These are phyloP conservation scores for Phyllotreta striolata DNA, from an alignment of 2,888 invertebrate species.

Conservation along the genomic window DNA sequence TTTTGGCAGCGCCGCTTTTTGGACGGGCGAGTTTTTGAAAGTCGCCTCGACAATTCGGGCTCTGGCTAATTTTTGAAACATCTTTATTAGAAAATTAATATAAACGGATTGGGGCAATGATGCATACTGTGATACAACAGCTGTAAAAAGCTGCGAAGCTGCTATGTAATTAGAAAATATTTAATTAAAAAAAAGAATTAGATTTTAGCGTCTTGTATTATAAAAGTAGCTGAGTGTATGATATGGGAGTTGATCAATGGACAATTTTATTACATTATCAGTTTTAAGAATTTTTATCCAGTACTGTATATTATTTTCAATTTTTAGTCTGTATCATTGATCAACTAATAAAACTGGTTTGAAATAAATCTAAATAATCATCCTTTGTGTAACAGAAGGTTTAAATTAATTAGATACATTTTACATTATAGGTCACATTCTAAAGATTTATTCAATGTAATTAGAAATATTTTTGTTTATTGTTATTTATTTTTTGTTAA, in stretches of 20 bases:
- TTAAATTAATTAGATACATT: no score
- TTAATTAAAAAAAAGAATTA: slow-evolving; percentile 43
- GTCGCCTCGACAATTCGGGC: background rate
- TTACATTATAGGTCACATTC: no score
- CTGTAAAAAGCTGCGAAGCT: slow-evolving; percentile 58
- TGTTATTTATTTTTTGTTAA: no score
- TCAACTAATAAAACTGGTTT: no score
- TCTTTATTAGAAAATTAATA: slow-evolving; percentile 38
- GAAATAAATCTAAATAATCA: no score
- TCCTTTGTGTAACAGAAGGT: no score
- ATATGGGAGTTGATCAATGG: slow-evolving; percentile 36
- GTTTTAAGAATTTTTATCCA: background rate
- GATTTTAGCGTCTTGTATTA: slow-evolving; percentile 48
- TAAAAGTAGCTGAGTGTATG: slow-evolving; percentile 56
- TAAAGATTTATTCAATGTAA: no score
- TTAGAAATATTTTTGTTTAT: no score
- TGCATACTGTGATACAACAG: slow-evolving; percentile 63
- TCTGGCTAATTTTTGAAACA: slow-evolving; percentile 30
- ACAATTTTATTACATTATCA: slow-evolving; percentile 22
- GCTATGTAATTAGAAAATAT: slow-evolving; percentile 51
- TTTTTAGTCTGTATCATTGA: background rate
- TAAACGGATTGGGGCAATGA: slow-evolving; percentile 61
- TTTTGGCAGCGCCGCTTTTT: slow-evolving; percentile 8
- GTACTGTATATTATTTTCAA: no score
- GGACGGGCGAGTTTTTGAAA: slow-evolving; percentile 9